phyloP scores from a whole-genome alignment of 1,140 invertebrate species.

The Formica exsecta region DNA sequence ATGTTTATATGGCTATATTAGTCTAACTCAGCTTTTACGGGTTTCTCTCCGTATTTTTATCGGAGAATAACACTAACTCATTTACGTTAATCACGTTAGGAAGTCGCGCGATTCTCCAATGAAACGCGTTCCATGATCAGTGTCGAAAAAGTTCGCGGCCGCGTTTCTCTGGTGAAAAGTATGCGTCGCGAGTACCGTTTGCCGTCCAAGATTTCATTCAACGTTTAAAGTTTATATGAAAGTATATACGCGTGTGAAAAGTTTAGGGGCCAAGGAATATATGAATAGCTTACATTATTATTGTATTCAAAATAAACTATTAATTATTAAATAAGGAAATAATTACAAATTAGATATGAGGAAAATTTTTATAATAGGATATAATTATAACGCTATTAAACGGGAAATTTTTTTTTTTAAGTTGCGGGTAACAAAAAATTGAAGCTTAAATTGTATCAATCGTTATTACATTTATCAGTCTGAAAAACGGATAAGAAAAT shows the following conservation, averaged over 20 bases:
- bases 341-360: neutral
- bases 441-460: neutral
- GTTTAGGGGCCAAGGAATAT: neutral
- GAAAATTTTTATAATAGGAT: neutral
- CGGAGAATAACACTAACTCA: slow-evolving; percentile 75
- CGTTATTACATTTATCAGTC: neutral
- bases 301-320: neutral
- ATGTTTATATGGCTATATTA: neutral
- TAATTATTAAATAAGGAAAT: neutral
- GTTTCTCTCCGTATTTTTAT: slow-evolving; percentile 44
- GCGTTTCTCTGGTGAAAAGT: slow-evolving; percentile 40
- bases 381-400: neutral
- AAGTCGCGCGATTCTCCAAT: slow-evolving; percentile 59
- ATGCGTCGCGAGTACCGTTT: neutral
- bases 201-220: neutral
- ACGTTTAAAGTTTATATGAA: neutral
- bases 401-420: neutral
- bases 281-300: too few relatives aligned
- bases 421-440: neutral
- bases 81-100: slow-evolving; percentile 83
- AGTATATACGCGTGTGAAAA: neutral
- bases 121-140: neutral
- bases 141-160: neutral
- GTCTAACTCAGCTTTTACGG: slow-evolving; percentile 37
- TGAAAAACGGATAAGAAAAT: neutral